Evolutionary conservation across 23 tunicate genomes (phyloP), one percentile per base, ranked within the genome.

Genomic region (Diplosoma virens): DNA sequence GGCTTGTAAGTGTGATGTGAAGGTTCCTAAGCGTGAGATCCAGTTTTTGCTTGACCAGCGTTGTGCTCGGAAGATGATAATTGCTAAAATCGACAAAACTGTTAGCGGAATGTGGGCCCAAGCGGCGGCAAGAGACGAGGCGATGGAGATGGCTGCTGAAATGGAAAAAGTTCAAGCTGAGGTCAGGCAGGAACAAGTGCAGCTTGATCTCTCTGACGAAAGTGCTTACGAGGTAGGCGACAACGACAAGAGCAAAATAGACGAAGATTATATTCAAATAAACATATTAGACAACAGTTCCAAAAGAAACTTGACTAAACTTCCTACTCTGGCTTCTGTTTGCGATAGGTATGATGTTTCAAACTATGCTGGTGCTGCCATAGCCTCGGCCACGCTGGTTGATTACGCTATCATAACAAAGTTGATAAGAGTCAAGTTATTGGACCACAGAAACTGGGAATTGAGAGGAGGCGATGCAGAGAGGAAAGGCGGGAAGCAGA

Each of bases 251-350:
- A 56, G 63, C 63, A 56, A 56, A 56, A 56, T 56, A 20, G 63
- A 56, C 21, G 24, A 56, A 56, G 25, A 11, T 11, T 56, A 56
- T 56, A 56, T 20, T 56, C 4, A 56, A 56, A 56, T 56, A 20
- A 56, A 56, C 24, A 56, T 20, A 56, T 56, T 6, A 56, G 63
- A 56, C 63, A 56, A 56, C 63, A 56, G 25, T 56, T 56, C 25
- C 63, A 56, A 56, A 56, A 56, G 63, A 56, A 56, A 56, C 63
- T 56, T 56, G 63, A 56, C 63, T 56, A 56, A 56, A 20, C 63
- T 56, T 56, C 63, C 63, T 56, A 56, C 24, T 56, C 63, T 56
- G 17, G 63, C 63, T 56, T 56, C 63, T 11, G 63, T 56, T 56
- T 56, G 63, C 25, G 25, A 56, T 56, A 56, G 63, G 25, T 20